Evolutionary conservation across 2,797 vertebrate species (phyloP).

Genomic region (Passerculus sandwichensis): DNA sequence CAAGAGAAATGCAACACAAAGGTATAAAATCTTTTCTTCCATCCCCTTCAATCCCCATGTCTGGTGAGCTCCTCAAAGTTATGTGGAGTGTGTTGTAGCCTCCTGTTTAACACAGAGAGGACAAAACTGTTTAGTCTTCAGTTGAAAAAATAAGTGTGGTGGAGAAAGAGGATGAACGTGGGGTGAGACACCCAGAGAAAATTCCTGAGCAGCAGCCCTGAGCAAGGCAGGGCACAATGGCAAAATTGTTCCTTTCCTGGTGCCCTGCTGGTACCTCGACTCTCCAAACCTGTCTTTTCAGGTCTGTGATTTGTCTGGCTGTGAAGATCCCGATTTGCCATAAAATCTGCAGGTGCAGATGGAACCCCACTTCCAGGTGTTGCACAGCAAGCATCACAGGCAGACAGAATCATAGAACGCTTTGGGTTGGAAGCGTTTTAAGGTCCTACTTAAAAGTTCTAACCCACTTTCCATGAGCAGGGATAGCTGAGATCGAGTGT

Average conservation of each 20-base stretch:
- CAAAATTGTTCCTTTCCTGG: neutral
- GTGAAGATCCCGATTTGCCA: neutral
- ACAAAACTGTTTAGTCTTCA: neutral
- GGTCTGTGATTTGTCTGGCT: neutral
- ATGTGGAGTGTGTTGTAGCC: accelerated
- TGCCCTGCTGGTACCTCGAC: neutral
- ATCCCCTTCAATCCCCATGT: neutral
- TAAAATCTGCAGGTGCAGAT: neutral
- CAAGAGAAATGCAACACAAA: neutral
- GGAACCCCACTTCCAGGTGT: neutral
- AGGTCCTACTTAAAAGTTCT: neutral
- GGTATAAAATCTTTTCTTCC: neutral
- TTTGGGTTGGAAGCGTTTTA: neutral
- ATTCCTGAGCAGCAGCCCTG: neutral
- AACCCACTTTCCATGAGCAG: accelerated
- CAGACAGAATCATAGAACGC: neutral
- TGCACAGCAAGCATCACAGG: neutral
- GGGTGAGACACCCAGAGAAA: neutral
- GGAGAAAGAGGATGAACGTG: neutral
- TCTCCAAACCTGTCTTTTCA: neutral
- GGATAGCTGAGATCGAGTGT: neutral
- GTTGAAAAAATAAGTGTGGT: neutral
- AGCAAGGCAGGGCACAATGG: neutral
- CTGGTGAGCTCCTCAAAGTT: neutral
- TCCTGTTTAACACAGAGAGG: neutral